These are phyloP conservation scores for Mionectes macconnelli DNA, from an alignment of 2,113 vertebrate genomes.

Conservation along the genomic window DNA sequence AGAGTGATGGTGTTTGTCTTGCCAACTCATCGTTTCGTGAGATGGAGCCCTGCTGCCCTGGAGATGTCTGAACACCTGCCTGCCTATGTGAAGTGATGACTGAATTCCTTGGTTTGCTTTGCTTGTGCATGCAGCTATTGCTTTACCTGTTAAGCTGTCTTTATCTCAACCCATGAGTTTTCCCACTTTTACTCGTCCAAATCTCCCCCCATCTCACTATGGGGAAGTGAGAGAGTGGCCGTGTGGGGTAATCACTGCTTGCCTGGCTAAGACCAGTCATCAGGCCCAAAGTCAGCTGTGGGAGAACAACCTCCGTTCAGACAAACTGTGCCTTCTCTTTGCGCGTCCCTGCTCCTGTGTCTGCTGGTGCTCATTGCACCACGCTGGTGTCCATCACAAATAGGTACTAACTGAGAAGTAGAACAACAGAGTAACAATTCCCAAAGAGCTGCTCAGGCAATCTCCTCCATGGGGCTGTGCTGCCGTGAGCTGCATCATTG, in stretches of 20 bases:
- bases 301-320: background rate
- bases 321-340: background rate
- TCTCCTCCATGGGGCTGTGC: background rate
- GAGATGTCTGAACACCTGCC: background rate
- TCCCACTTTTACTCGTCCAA: background rate
- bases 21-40: too few species aligned
- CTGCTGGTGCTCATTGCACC: background rate
- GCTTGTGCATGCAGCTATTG: background rate
- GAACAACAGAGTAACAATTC: background rate
- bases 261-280: background rate
- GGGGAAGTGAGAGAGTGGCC: background rate
- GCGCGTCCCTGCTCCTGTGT: background rate
- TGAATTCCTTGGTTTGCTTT: background rate
- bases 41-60: too few species aligned
- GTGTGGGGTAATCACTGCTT: background rate
- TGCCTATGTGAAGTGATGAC: background rate
- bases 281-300: too few species aligned
- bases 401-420: background rate
- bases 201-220: background rate
- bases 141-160: background rate
- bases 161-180: background rate
- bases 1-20: too few species aligned
- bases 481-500: background rate
- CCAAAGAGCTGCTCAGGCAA: background rate
- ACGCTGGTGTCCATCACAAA: fast-evolving